Conservation (phyloP, 2,888 invertebrate species). For the Ypsolopha sequella region DNA sequence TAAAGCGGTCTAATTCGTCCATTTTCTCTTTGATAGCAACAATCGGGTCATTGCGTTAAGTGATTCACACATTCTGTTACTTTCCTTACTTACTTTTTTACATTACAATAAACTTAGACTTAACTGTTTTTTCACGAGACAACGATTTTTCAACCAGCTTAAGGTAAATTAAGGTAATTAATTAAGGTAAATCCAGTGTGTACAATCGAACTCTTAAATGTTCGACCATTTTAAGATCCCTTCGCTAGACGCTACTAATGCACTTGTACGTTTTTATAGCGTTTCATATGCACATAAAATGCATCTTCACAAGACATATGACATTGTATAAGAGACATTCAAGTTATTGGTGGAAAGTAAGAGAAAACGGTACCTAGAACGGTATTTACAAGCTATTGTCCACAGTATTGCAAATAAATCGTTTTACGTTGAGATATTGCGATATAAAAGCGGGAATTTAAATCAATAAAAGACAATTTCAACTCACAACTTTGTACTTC, state of each 20-base stretch:
- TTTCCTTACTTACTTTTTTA: not conserved
- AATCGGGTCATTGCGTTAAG: not conserved
- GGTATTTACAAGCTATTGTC: not conserved
- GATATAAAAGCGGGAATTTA: not conserved
- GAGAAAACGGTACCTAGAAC: not conserved
- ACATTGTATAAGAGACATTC: too few relatives aligned
- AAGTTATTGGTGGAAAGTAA: not conserved
- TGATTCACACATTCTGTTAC: slow-evolving; percentile 1
- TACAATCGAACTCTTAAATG: too few relatives aligned
- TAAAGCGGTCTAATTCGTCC: not conserved
- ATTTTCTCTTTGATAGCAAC: slow-evolving; percentile 1
- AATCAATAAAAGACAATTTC: not conserved
- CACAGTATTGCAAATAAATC: not conserved
- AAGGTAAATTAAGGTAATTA: too few relatives aligned
- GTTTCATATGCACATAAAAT: too few relatives aligned
- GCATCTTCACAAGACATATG: too few relatives aligned
- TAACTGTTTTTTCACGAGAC: not conserved
- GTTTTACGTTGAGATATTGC: not conserved
- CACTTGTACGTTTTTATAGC: too few relatives aligned
- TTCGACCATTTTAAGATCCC: too few relatives aligned
- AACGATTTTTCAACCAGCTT: not conserved
- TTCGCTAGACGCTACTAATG: too few relatives aligned
- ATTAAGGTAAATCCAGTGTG: too few relatives aligned
- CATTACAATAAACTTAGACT: not conserved
- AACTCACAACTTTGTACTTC: not conserved